Conservation (phyloP, 2,888 invertebrate genomes). For the Agrotis segetum region DNA sequence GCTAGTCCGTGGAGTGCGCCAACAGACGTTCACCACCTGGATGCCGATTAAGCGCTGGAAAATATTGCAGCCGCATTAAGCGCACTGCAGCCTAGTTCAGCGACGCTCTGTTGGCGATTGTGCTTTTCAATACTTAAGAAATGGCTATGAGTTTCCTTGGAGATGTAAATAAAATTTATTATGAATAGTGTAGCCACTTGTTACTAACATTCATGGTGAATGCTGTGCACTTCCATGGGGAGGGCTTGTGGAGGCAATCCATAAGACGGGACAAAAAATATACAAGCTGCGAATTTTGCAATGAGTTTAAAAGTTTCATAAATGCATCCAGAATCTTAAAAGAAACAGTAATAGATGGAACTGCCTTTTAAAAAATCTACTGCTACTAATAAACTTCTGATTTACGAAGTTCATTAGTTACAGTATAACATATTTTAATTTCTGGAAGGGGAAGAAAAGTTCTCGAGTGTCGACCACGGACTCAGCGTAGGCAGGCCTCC, state of each 20-base stretch:
- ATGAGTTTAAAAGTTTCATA: constrained; percentile 2
- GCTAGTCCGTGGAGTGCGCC: constrained; percentile 77
- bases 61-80: constrained; percentile 68
- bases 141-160: constrained; percentile 59
- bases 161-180: constrained; percentile 57
- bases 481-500: no score
- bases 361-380: neutral
- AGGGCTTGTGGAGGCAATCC: constrained; percentile 8
- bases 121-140: constrained; percentile 66
- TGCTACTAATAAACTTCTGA: neutral
- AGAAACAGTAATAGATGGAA: neutral
- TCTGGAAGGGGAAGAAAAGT: no score
- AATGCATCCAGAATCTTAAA: neutral
- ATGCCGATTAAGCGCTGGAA: constrained; percentile 68
- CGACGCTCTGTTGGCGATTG: constrained; percentile 73
- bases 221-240: constrained; percentile 2
- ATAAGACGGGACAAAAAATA: neutral
- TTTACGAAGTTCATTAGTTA: no score
- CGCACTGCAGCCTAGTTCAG: constrained; percentile 67
- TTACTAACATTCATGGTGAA: constrained; percentile 41
- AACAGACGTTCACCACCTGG: constrained; percentile 69
- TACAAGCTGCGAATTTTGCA: constrained; percentile 8
- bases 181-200: constrained; percentile 49
- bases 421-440: no score
- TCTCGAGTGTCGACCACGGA: no score